Percentiles rank a stretch among this genome's conserved stretches.
Conservation (phyloP, 2,113 vertebrate species). For the Lipotes vexillifer region DNA sequence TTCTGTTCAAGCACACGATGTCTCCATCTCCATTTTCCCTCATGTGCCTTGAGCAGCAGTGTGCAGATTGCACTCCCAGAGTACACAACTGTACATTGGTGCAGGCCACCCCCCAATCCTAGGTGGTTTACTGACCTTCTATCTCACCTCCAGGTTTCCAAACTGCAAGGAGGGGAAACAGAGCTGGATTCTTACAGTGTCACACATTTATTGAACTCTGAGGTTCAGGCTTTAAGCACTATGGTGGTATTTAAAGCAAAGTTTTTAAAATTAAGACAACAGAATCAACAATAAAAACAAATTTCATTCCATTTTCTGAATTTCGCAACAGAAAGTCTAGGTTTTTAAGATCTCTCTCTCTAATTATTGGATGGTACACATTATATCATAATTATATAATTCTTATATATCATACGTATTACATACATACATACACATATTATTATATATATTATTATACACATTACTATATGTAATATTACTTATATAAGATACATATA, state of each 20-base stretch:
- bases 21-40: not conserved
- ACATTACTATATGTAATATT: not conserved
- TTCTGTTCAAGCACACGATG: not conserved
- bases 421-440: not conserved
- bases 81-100: not conserved
- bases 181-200: not conserved
- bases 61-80: accelerated
- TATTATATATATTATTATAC: not conserved
- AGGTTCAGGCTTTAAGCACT: not conserved
- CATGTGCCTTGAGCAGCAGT: accelerated
- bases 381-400: not conserved
- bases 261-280: not conserved
- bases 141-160: not conserved
- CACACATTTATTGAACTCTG: not conserved
- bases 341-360: not conserved
- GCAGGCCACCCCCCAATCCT: no score
- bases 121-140: no score
- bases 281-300: not conserved
- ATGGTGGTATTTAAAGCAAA: not conserved
- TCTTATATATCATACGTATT: not conserved
- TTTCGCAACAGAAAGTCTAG: not conserved
- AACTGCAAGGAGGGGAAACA: not conserved
- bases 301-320: not conserved
- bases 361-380: not conserved
- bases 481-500: not conserved